Evolutionary conservation across 2,113 vertebrate species (phyloP), one percentile per base, ranked within the genome.

Genomic region (Solea solea): DNA sequence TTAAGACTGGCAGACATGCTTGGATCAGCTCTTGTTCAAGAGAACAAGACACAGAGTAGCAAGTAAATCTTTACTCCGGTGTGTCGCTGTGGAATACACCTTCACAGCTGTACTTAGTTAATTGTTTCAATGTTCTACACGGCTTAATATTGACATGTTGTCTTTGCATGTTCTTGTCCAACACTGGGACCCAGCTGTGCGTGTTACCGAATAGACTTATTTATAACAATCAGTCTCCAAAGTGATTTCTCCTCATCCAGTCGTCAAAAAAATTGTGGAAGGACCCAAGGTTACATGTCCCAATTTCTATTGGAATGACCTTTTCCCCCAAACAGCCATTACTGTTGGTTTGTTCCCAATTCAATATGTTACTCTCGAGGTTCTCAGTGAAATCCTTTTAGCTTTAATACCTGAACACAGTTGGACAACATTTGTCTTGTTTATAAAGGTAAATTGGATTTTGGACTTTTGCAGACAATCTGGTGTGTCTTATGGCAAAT

Each of bases 281-380:
- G 45, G 51, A 76, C 80, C 74, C 49, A 61, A 67, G 73, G 80
- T 74, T 80, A 80, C 64, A 73, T 74, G 57, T 83, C 45, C 60
- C 52, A 82, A 69, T 84, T 86, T 80, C 62, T 75, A n/a, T 50
- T 67, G 53, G 61, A 77, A 83, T 77, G 28, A 79, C 51, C 48
- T 62, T 78, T 80, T 69, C 53, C 8, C 51, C 59, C 28, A 69
- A 80, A 59, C 8, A 70, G 53, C 50, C 56, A n/a, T 67, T 79
- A 81, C 72, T 51, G 75, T 62, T 62, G 74, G 51, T 74, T 74
- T 80, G 71, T 49, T 74, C 60, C 21, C 74, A 75, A 48, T 42
- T 76, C 3, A 2, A 34, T 4, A 34, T 34, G 34, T 34, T 4
- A 34, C 34, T 34, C 34, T 42, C 2, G 4, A 59, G 58, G 44